phyloP scores from a whole-genome alignment of 1,140 invertebrate genomes.

The Platyscapa corneri region DNA sequence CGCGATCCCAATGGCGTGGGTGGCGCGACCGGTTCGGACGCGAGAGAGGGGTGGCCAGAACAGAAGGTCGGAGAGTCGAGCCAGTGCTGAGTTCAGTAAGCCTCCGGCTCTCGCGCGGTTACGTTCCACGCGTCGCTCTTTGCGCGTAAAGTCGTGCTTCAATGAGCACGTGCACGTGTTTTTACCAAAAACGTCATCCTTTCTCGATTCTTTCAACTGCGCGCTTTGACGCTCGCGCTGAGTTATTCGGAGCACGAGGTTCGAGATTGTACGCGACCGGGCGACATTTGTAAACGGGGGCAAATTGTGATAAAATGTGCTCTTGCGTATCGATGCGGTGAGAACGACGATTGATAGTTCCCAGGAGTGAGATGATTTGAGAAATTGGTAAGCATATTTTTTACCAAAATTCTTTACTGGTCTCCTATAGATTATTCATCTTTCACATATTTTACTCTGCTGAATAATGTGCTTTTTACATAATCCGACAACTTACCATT shows the following conservation, averaged over 20 bases:
- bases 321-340: not conserved
- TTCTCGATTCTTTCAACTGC: too few species aligned
- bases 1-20: not conserved
- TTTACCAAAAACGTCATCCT: too few species aligned
- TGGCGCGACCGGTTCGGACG: not conserved
- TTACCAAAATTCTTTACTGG: too few species aligned
- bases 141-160: not conserved
- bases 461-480: too few species aligned
- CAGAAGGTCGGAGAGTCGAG: slow-evolving; percentile 56
- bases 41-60: slow-evolving; percentile 51
- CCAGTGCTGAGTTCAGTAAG: slow-evolving; percentile 66
- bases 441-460: too few species aligned
- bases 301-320: slow-evolving; percentile 8
- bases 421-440: too few species aligned
- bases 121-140: slow-evolving; percentile 47
- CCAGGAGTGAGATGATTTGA: not conserved
- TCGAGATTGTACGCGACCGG: not conserved
- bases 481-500: too few species aligned
- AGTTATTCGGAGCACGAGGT: too few species aligned
- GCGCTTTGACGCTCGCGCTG: too few species aligned
- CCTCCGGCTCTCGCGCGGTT: slow-evolving; percentile 60
- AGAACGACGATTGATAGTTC: not conserved
- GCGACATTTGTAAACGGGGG: too few species aligned
- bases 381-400: slow-evolving; percentile 11
- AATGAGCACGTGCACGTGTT: slow-evolving; percentile 28